Conservation (phyloP, 2,113 vertebrate species). For the pig (Sus scrofa) region T2T-Sscrofa CM000817.6:36369501-36370000, state of each 20-base stretch:
- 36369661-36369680: background rate
- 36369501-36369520: slow-evolving; percentile 69
- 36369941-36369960: background rate
- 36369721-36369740: background rate
- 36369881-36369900: background rate
- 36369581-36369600: background rate
- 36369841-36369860: background rate
- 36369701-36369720: background rate
- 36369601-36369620: background rate
- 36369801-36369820: background rate
- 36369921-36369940: background rate
- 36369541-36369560: background rate
- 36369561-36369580: background rate
- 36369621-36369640: background rate
- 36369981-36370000: background rate
- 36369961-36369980: background rate
- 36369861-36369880: background rate
- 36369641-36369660: background rate
- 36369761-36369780: background rate
- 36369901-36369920: background rate
- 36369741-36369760: background rate
- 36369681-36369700: background rate
- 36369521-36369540: background rate
- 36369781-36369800: background rate
- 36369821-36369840: background rate